Evolutionary conservation across 2,888 invertebrate genomes (phyloP).

Genomic region (Drosophila fungiperda): DNA sequence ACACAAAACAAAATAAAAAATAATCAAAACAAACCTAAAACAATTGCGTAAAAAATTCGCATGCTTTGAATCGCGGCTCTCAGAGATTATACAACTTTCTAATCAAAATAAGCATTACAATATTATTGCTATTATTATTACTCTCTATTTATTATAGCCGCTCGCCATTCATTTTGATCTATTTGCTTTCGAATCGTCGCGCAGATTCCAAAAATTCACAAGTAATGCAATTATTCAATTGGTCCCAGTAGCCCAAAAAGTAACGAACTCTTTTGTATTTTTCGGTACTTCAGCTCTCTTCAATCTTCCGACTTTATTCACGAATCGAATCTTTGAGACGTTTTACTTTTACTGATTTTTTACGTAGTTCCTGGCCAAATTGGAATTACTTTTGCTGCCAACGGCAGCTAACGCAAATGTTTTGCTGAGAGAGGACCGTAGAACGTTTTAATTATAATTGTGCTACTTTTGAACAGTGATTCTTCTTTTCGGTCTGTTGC

Average conservation of each 20-base stretch:
- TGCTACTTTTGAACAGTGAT: slow-evolving; percentile 68
- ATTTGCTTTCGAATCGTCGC: slow-evolving; percentile 49
- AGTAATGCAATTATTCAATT: slow-evolving; percentile 54
- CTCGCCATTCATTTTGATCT: slow-evolving; percentile 23
- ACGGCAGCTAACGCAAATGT: slow-evolving; percentile 13
- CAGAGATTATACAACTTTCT: slow-evolving; percentile 77
- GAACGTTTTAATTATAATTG: slow-evolving; percentile 81
- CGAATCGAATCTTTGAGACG: not conserved
- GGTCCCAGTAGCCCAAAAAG: slow-evolving; percentile 47
- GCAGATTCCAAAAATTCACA: slow-evolving; percentile 26
- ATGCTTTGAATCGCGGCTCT: slow-evolving; percentile 63
- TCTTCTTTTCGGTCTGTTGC: slow-evolving; percentile 19
- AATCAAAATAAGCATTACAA: slow-evolving; percentile 71
- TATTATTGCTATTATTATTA: slow-evolving; percentile 55
- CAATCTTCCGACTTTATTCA: not conserved
- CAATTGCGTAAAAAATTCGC: slow-evolving; percentile 71
- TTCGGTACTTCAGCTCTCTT: not conserved
- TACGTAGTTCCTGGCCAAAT: slow-evolving; percentile 38
- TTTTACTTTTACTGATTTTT: slow-evolving; percentile 36
- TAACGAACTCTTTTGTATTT: slow-evolving; percentile 11
- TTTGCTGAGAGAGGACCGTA: slow-evolving; percentile 69
- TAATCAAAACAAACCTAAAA: slow-evolving; percentile 50
- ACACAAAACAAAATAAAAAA: slow-evolving; percentile 10
- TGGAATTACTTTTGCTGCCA: slow-evolving; percentile 36
- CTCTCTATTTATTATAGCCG: slow-evolving; percentile 29